Base-by-base conservation (phyloP, 2,888 invertebrate genomes). In the Electrophaes corylata region DNA sequence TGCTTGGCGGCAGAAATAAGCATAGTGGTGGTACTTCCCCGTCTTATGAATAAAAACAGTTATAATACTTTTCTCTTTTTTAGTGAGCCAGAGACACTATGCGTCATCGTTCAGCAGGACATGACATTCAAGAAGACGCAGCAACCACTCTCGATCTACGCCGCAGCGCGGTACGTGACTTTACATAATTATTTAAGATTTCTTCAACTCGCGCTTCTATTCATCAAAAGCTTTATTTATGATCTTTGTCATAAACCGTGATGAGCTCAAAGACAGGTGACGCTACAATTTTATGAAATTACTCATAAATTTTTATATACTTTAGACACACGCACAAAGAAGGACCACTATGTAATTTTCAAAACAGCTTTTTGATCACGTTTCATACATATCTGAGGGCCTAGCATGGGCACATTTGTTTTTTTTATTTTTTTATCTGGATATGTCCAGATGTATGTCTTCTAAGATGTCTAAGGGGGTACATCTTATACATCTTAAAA, bases 41-140 rank as follows among this genome's bases (percentile, higher is more conserved):
- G n/a, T n/a, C n/a, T n/a, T n/a, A n/a, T n/a, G n/a, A n/a, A n/a
- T n/a, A n/a, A 20, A 20, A 20, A 20, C n/a, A 20, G 20, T 26
- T 19, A 45, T n/a, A 48, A 8, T 10, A 23, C 19, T n/a, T 16
- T 43, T 11, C 65, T 69, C 73, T 75, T 62, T 82, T 87, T 49
- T 85, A 91, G 91, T 81, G 56, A 91, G 91, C 78, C 91, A 90
- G 72, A 83, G 84, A 69, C 84, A 89, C 65, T 88, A 76, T 58
- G 82, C 78, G 23, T 90, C 91, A 3, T 86, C 89, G 44, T 84
- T 86, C 66, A 88, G 83, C 71, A 76, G 86, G 52, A 79, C 86
- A 83, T 91, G 90, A 91, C 90, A 88, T 78, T 88, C 90, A 70
- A 81, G 78, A 57, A 78, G 79, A 65, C 80, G 87, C 71, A 84